Conservation (phyloP, 2,797 vertebrate species). For the Limnodromus scolopaceus region DNA sequence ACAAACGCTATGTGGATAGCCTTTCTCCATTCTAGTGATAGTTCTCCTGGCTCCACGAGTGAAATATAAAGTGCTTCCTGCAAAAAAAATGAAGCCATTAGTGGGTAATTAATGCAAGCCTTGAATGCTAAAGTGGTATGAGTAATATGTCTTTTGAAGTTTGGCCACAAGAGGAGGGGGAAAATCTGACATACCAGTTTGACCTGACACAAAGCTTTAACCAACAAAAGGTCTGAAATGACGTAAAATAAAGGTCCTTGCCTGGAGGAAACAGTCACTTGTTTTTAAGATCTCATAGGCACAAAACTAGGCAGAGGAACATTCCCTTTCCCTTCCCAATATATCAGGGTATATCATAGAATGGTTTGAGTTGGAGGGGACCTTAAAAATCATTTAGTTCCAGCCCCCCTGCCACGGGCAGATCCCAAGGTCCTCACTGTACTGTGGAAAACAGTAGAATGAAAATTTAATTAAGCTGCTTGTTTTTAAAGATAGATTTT, state of each 20-base stretch:
- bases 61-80: slow-evolving; percentile 24
- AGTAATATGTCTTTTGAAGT: slow-evolving; percentile 31
- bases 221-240: not conserved
- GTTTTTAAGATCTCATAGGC: not conserved
- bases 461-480: not conserved
- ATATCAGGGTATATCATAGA: not conserved
- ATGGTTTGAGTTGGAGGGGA: not conserved
- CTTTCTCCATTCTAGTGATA: not conserved
- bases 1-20: not conserved
- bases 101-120: slow-evolving; percentile 41
- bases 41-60: slow-evolving; percentile 1
- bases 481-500: not conserved
- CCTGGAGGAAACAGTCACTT: not conserved
- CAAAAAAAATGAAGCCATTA: slow-evolving; percentile 14
- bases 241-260: not conserved
- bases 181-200: not conserved
- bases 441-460: not conserved
- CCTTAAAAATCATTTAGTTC: not conserved
- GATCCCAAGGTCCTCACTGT: not conserved
- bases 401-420: not conserved
- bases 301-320: not conserved
- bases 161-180: not conserved
- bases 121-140: not conserved
- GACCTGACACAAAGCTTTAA: not conserved
- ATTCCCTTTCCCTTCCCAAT: not conserved